Evolutionary conservation across 1,140 invertebrate genomes (phyloP).

Genomic region (Drosophila ficusphila): DNA sequence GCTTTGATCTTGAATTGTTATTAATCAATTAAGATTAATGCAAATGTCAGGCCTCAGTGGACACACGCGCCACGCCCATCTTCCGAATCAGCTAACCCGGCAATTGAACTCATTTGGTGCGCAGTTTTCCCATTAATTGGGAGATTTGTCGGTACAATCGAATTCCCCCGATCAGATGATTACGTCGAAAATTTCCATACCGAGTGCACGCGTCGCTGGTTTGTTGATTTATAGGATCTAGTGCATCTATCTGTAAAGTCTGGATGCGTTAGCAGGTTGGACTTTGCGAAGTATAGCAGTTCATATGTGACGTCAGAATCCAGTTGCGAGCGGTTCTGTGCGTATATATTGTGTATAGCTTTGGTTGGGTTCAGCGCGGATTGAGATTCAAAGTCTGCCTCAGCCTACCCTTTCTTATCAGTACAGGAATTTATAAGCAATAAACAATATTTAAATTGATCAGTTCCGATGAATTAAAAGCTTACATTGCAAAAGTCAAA

Average conservation of each 20-base stretch:
- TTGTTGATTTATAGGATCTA: constrained; percentile 2
- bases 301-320: constrained; percentile 40
- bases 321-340: constrained; percentile 25
- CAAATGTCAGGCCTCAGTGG: constrained; percentile 50
- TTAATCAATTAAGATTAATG: constrained; percentile 75
- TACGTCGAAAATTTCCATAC: constrained; percentile 54
- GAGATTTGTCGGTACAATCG: constrained; percentile 48
- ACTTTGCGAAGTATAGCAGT: constrained; percentile 39
- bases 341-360: constrained; percentile 6
- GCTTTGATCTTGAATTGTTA: constrained; percentile 73
- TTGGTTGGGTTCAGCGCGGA: background rate
- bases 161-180: constrained; percentile 66
- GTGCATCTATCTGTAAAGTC: constrained; percentile 8
- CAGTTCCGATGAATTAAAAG: constrained; percentile 8
- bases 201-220: constrained; percentile 20
- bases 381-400: constrained; percentile 35
- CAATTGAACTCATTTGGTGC: constrained; percentile 75
- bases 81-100: constrained; percentile 37
- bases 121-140: constrained; percentile 64
- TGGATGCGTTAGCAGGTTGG: constrained; percentile 22
- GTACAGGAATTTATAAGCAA: background rate
- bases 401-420: constrained; percentile 36
- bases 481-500: background rate
- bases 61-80: constrained; percentile 62
- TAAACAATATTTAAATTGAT: background rate